Base-by-base conservation (phyloP, 2,888 invertebrate genomes). In the Drosophila demipolita region DNA sequence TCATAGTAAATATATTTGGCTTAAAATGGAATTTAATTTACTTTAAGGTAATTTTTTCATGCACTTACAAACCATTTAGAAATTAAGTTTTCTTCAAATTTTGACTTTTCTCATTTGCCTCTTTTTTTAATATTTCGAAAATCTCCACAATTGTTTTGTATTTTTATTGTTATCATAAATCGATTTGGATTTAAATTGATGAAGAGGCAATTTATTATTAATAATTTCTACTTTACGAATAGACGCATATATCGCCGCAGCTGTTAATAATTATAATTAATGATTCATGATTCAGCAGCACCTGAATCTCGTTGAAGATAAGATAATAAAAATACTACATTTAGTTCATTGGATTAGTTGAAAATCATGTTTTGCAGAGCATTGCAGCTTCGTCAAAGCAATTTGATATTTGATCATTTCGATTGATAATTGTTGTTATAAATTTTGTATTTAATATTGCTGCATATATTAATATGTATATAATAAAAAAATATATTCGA, bases 381-480 rank as follows among this genome's bases (percentile, higher is more conserved):
- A 78, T 66, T 48, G 2, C 1, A 11, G 15, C n/a, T 26, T 61
- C 73, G 42, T 38, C n/a, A 12, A 6, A 38, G 4, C 32, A 42
- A 20, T 0, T 53, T 3, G 11, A 17, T 12, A 48, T 6, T 33
- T 32, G 17, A 35, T 35, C 53, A 38, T 32, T 11, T 40, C 20
- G 32, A 60, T 49, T 1, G 52, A 40, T 58, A 53, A 40, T 45
- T 33, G 42, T 4, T 26, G 32, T 40, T 45, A 61, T 61, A 77
- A 61, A 75, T 35, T 48, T 50, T 55, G 35, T 8, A 63, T 49
- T 61, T 77, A 71, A 70, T 61, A 42, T 54, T 55, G 71, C 42
- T 57, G 48, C 26, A 4, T n/a, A 57, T 36, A 42, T 42, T n/a
- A 11, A n/a, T 23, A 15, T 23, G 12, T 45, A 9, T 11, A 42